Percentiles rank a stretch among this genome's conserved stretches.
Evolutionary conservation across 2,797 vertebrate genomes (phyloP).

Genomic region (Girardinus metallicus): DNA sequence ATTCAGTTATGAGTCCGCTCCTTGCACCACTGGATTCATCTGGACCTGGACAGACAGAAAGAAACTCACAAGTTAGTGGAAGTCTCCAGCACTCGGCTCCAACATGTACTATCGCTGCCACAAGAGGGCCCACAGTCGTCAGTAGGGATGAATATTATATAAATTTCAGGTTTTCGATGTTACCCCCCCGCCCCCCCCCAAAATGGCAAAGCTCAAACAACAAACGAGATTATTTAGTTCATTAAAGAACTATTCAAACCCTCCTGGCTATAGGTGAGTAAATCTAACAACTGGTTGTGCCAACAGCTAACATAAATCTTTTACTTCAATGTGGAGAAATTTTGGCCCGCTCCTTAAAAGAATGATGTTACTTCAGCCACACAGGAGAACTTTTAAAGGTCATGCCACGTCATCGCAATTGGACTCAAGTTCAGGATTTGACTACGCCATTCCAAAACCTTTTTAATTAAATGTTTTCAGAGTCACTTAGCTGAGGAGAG

Average conservation of each 20-base stretch:
- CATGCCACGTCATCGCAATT: neutral
- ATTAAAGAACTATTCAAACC: neutral
- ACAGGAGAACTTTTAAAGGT: neutral
- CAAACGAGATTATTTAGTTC: neutral
- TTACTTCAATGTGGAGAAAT: neutral
- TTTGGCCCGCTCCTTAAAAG: neutral
- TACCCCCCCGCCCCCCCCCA: accelerated
- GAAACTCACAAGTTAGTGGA: neutral
- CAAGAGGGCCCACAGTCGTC: neutral
- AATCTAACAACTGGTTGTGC: neutral
- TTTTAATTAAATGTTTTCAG: neutral
- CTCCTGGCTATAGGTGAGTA: neutral
- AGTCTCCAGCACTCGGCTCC: neutral
- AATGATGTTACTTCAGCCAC: neutral
- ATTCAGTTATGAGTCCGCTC: neutral
- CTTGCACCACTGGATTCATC: neutral
- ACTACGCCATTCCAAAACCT: neutral
- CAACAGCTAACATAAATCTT: neutral
- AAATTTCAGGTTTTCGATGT: neutral
- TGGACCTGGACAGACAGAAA: neutral
- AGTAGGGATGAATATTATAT: neutral
- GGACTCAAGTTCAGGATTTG: neutral
- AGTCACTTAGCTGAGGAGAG: neutral
- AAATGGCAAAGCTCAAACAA: neutral
- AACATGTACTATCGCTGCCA: neutral